Percentiles rank a stretch among this genome's conserved stretches.
phyloP scores from a whole-genome alignment of 2,797 vertebrate genomes.

The Huso huso region DNA sequence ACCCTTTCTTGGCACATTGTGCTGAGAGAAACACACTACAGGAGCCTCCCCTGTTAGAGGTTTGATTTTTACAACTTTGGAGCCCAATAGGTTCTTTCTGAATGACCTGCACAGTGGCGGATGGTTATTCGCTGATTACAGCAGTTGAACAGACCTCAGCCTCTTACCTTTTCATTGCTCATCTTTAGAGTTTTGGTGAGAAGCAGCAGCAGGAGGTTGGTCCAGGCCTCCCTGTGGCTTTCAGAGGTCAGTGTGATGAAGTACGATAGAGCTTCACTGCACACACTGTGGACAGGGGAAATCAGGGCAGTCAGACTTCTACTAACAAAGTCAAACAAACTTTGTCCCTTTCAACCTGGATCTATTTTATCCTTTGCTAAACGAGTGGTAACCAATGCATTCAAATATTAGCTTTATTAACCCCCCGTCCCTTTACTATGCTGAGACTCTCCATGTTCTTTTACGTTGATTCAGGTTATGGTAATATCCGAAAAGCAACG shows the following conservation, averaged over 20 bases:
- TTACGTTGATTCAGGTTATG: not conserved
- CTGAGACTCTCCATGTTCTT: not conserved
- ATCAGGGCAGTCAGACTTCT: constrained; percentile 9
- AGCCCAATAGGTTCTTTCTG: too few species aligned
- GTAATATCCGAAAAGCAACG: not conserved
- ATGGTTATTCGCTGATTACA: too few species aligned
- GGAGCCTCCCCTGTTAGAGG: not conserved
- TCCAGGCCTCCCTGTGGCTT: constrained; percentile 98
- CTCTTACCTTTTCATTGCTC: constrained; percentile 78
- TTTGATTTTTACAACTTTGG: too few species aligned
- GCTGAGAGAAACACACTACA: too few species aligned
- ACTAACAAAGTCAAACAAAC: constrained; percentile 13
- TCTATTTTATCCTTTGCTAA: not conserved
- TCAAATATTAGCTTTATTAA: not conserved
- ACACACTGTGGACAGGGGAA: constrained; percentile 62
- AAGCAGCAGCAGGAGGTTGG: constrained; percentile 82
- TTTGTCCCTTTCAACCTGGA: not conserved
- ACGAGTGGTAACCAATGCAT: not conserved
- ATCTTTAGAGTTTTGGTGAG: constrained; percentile 89
- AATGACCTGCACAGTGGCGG: too few species aligned
- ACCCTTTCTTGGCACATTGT: not conserved
- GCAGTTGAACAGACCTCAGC: not conserved
- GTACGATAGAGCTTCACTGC: constrained; percentile 84
- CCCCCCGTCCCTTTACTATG: not conserved
- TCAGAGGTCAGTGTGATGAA: constrained; percentile 94